These are phyloP conservation scores for Micronycteris hirsuta DNA, from an alignment of 2,113 vertebrate genomes.

Conservation along the genomic window DNA sequence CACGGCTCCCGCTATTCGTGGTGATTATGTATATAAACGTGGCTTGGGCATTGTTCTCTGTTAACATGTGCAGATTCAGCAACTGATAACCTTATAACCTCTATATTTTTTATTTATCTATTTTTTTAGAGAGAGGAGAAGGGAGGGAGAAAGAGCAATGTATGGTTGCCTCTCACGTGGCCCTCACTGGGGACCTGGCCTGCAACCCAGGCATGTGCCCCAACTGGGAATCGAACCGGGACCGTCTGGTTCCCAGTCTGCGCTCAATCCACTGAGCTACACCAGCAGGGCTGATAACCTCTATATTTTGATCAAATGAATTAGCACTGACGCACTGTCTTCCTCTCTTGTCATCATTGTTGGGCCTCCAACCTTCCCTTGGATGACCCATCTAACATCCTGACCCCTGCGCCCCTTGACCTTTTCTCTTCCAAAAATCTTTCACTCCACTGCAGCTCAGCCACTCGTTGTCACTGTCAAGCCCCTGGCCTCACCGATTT, in stretches of 20 bases:
- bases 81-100: not conserved
- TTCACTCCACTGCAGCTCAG: not conserved
- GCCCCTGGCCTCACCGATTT: not conserved
- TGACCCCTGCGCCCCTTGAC: too few species aligned
- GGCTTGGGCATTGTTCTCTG: not conserved
- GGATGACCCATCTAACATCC: too few species aligned
- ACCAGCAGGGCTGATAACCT: not conserved
- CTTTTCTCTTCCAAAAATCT: not conserved
- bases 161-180: too few species aligned
- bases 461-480: not conserved
- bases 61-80: accelerated
- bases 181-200: too few species aligned
- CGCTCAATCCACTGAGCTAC: too few species aligned
- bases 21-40: accelerated
- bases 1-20: accelerated
- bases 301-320: not conserved
- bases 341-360: not conserved
- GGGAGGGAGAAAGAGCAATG: too few species aligned
- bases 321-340: not conserved
- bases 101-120: too few species aligned
- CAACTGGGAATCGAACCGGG: too few species aligned
- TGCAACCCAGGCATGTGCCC: too few species aligned
- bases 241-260: too few species aligned
- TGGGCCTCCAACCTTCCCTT: not conserved
- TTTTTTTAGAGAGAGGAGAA: too few species aligned